Base-by-base conservation (phyloP, 1,140 invertebrate species). In the Drosophila repletoides region DNA sequence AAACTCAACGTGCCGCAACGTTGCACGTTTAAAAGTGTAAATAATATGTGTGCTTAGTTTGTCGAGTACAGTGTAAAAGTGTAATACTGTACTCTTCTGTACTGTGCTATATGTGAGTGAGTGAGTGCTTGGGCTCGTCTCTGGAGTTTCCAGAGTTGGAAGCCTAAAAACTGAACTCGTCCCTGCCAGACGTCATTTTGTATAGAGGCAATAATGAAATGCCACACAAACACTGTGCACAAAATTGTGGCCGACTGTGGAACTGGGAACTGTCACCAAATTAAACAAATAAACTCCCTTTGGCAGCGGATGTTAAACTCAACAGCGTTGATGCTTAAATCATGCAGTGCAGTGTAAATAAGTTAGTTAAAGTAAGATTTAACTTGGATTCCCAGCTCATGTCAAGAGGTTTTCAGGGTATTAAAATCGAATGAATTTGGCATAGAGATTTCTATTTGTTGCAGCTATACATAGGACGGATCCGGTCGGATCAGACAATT, bases 1-100 rank as follows among this genome's bases (percentile, higher is more conserved):
- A 63, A 72, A 76, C 79, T 40, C 58, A 59, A 86, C 66, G 70
- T 84, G 70, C 71, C 66, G 80, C 74, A 79, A 86, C 71, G 79
- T 75, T 86, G 74, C 79, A 65, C 80, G 79, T 86, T 86, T 67
- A 86, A 84, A 84, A 86, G 79, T 86, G 80, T 84, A 84, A 86
- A 84, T 86, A 86, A 84, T 86, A 79, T 75, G 73, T 61, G 61
- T 60, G 67, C 49, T 72, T 73, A 63, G 64, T 79, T 79, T 79
- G 64, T 73, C 53, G 40, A 41, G 48, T 53, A 43, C 53, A 26
- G 53, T n/a, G n/a, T n/a, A n/a, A n/a, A n/a, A n/a, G n/a, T n/a
- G n/a, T n/a, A n/a, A n/a, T n/a, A n/a, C 9, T 21, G 19, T 12
- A 19, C 24, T n/a, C 4, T 5, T 4, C 15, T 36, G 9, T 36